A percentile compares a stretch with the other conserved stretches of the same genome.
These are phyloP conservation scores for Egretta garzetta DNA, from an alignment of 2,113 vertebrate species.

Conservation along the genomic window DNA sequence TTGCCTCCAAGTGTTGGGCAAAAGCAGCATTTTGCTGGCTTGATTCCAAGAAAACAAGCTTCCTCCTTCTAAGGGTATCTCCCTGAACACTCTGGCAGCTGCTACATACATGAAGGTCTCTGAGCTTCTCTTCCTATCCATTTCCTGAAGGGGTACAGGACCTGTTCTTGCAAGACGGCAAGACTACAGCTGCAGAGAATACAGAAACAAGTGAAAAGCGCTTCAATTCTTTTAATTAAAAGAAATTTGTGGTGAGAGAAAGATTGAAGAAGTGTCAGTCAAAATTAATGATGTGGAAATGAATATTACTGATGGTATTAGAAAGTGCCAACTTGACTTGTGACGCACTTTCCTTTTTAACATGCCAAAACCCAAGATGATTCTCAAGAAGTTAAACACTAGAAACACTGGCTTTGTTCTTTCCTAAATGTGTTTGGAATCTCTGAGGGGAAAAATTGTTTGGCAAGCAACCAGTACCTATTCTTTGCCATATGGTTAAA, in stretches of 20 bases:
- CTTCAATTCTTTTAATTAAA: conserved; percentile 6
- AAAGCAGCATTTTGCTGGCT: background rate
- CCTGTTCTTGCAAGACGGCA: background rate
- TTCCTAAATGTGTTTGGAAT: conserved; percentile 2
- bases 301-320: conserved; percentile 1
- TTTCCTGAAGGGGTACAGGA: background rate
- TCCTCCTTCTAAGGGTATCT: background rate
- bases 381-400: conserved; percentile 20
- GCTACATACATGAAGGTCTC: background rate
- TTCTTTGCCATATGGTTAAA: background rate
- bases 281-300: conserved; percentile 47
- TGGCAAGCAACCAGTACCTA: conserved; percentile 22
- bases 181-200: background rate
- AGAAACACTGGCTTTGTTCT: conserved; percentile 30
- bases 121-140: background rate
- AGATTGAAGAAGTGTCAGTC: conserved; percentile 4
- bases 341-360: conserved; percentile 11
- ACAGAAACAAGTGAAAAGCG: background rate
- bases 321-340: conserved; percentile 37
- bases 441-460: background rate
- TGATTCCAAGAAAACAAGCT: background rate
- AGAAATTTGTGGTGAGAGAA: conserved; percentile 4
- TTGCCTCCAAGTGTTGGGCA: background rate
- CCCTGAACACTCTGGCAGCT: background rate
- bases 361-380: conserved; percentile 16